Percentiles rank a stretch among this genome's conserved stretches.
Conservation (phyloP, 1,140 invertebrate genomes). For the Drosophila persimilis region DNA sequence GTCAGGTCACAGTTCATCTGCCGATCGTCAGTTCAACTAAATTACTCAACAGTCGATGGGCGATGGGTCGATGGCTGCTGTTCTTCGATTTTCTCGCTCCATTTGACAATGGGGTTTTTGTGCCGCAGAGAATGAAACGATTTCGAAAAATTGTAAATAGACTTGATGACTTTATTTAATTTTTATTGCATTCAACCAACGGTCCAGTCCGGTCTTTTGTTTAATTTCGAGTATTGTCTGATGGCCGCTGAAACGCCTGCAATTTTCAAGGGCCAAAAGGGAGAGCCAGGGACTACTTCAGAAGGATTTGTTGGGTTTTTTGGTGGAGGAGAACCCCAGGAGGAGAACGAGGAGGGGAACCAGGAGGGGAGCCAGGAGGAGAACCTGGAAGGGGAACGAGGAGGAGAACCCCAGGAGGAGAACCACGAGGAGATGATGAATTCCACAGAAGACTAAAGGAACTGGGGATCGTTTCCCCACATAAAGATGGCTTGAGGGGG, state of each 20-base stretch:
- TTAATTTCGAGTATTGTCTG: slow-evolving; percentile 51
- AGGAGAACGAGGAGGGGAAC: no score
- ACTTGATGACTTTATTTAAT: slow-evolving; percentile 79
- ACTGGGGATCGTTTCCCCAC: no score
- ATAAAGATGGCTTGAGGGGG: no score
- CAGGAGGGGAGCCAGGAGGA: no score
- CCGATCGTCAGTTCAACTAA: slow-evolving; percentile 42
- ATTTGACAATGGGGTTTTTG: slow-evolving; percentile 54
- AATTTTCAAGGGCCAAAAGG: slow-evolving; percentile 50
- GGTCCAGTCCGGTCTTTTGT: slow-evolving; percentile 35
- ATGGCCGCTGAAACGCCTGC: slow-evolving; percentile 56
- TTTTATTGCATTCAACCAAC: slow-evolving; percentile 71
- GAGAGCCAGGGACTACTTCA: slow-evolving; percentile 3
- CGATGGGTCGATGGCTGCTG: slow-evolving; percentile 24
- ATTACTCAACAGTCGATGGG: slow-evolving; percentile 67
- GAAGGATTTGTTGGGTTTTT: slow-evolving; percentile 19
- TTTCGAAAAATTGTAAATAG: slow-evolving; percentile 72
- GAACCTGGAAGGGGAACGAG: no score
- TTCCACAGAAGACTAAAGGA: no score
- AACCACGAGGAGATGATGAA: no score
- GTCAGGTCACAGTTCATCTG: slow-evolving; percentile 44
- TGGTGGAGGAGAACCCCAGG: no score
- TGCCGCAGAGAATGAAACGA: slow-evolving; percentile 49
- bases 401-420: no score
- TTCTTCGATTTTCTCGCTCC: slow-evolving; percentile 52